Base-by-base conservation (phyloP, 2,888 invertebrate species). In the Nineta flava region DNA sequence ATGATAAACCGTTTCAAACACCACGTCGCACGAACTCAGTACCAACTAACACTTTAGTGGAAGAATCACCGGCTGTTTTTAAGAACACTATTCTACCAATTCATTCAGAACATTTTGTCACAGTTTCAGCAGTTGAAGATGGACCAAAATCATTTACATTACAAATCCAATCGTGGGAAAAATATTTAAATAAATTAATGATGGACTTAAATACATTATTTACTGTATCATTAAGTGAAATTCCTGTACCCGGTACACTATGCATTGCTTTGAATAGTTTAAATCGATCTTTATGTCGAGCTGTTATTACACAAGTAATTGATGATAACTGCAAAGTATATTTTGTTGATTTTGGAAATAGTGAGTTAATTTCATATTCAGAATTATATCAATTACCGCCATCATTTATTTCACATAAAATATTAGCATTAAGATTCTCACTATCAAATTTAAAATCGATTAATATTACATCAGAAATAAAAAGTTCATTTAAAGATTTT, bases 281-380 rank as follows among this genome's bases (percentile, higher is more conserved):
- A 53, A 83, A 83, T 58, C 71, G 76, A 5, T 76, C 77, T 16
- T 74, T 84, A 47, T 83, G 85, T 58, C 72, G 88, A 55, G 87
- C 86, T 32, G 80, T 87, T 35, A 80, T 87, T 2, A 83, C 81
- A 65, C 79, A 77, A 56, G 74, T 84, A 42, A 78, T 79, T 35
- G 79, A 80, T 52, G 77, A 78, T 16, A 76, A 79, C 47, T 85
- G 81, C 61, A 84, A 83, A 64, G 73, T 87, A 5, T 83, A 81
- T 59, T 87, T 84, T 63, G 83, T 87, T 31, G 87, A 87, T 64
- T 87, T 82, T 62, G 87, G 87, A 26, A 83, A 85, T 60, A 80
- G 80, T 6, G 87, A 85, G 66, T 68, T 78, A 58, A 75, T 86
- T 10, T 73, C 80, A 0, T 77, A 79, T 53, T 75, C 77, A 55